Percentiles rank a stretch among this genome's conserved stretches.
Conservation (phyloP, 2,113 vertebrate genomes). For the Gracilinanus agilis region DNA sequence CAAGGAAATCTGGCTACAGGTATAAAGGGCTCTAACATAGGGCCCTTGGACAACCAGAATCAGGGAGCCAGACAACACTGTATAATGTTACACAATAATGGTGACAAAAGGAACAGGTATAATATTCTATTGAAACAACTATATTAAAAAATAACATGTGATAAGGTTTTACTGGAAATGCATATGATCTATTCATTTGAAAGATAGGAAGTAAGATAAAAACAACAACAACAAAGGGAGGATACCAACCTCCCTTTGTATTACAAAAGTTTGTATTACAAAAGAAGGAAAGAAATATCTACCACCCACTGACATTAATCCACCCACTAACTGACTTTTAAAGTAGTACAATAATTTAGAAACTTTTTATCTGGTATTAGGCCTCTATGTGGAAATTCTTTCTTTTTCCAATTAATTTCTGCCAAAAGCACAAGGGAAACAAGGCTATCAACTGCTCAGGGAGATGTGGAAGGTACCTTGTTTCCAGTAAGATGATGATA, state of each 20-base stretch:
- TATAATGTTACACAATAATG: background rate
- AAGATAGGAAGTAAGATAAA: background rate
- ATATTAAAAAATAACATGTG: background rate
- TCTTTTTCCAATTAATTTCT: slow-evolving; percentile 3
- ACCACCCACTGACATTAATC: slow-evolving; percentile 9
- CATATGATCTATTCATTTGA: background rate
- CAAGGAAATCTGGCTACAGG: background rate
- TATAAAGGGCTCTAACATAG: background rate
- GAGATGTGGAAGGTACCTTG: background rate
- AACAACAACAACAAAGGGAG: background rate
- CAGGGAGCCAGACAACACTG: background rate
- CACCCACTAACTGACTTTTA: slow-evolving; percentile 16
- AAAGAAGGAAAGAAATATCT: slow-evolving; percentile 9
- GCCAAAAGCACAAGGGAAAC: background rate
- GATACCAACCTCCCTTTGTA: background rate
- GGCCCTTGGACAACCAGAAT: background rate
- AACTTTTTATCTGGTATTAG: background rate
- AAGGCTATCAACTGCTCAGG: slow-evolving; percentile 11
- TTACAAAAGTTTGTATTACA: background rate
- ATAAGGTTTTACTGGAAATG: background rate
- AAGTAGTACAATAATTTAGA: background rate
- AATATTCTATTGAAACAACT: background rate
- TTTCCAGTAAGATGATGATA: slow-evolving; percentile 14
- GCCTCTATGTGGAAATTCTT: background rate
- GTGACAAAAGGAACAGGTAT: background rate